phyloP scores from a whole-genome alignment of 2,888 invertebrate genomes.

The Tinea trinotella region DNA sequence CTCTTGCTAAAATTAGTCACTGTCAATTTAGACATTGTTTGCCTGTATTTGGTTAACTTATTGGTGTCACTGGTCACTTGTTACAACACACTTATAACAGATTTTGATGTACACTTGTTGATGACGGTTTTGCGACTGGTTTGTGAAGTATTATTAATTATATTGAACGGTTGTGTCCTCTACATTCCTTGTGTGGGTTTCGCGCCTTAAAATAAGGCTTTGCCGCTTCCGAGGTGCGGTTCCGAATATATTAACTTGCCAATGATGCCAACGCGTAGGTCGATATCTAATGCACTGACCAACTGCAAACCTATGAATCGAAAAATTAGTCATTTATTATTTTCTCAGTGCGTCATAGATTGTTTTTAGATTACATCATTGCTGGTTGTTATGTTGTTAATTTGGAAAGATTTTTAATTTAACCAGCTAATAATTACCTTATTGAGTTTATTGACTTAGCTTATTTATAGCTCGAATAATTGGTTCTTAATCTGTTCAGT shows the following conservation, averaged over 20 bases:
- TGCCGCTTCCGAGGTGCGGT: conserved; percentile 61
- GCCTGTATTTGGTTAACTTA: neutral
- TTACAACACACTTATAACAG: neutral
- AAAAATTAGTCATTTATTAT: conserved; percentile 1
- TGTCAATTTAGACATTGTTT: conserved; percentile 49
- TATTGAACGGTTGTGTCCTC: conserved; percentile 45
- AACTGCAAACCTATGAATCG: neutral
- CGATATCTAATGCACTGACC: conserved; percentile 3
- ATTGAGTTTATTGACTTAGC: too few species aligned
- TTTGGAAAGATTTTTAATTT: neutral
- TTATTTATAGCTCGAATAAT: too few species aligned
- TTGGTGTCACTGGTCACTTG: conserved; percentile 9
- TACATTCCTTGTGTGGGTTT: conserved; percentile 59
- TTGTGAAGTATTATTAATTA: conserved; percentile 35
- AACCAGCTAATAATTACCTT: neutral
- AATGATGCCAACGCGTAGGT: neutral
- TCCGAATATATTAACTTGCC: conserved; percentile 52
- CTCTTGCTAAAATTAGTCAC: conserved; percentile 53
- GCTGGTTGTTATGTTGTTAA: neutral
- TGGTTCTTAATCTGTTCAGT: too few species aligned
- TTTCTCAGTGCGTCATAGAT: neutral
- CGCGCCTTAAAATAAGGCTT: conserved; percentile 63
- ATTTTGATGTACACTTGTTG: conserved; percentile 38
- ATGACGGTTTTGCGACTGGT: conserved; percentile 51
- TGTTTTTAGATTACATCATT: conserved; percentile 1